Conservation (phyloP, 1,140 invertebrate species). For the Drosophila tristis region DNA sequence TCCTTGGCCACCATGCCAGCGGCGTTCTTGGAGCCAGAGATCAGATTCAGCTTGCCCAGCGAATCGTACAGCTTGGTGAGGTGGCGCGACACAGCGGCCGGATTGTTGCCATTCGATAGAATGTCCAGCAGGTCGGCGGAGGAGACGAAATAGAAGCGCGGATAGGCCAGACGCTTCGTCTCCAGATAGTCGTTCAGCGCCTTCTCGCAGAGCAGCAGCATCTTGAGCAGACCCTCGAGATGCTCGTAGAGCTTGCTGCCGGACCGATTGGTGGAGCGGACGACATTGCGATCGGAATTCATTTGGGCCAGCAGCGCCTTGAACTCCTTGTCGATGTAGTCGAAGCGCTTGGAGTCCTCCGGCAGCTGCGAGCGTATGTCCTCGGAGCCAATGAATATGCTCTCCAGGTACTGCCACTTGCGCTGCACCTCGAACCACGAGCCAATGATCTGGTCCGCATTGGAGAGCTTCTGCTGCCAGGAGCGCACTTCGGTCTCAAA, state of each 20-base stretch:
- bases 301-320: conserved; percentile 86
- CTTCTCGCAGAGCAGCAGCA: conserved; percentile 95
- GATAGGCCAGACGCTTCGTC: conserved; percentile 96
- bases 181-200: conserved; percentile 97
- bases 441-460: conserved; percentile 93
- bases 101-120: conserved; percentile 96
- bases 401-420: conserved; percentile 97
- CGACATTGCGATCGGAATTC: conserved; percentile 89
- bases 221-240: conserved; percentile 90
- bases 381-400: conserved; percentile 97
- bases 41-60: conserved; percentile 93
- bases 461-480: conserved; percentile 96
- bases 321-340: conserved; percentile 94
- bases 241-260: conserved; percentile 89
- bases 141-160: conserved; percentile 97
- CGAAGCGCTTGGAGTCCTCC: conserved; percentile 95
- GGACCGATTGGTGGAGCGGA: conserved; percentile 92
- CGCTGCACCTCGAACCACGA: conserved; percentile 97
- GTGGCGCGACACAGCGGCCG: conserved; percentile 92
- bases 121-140: conserved; percentile 97
- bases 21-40: conserved; percentile 84
- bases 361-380: conserved; percentile 96
- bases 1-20: conserved; percentile 95
- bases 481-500: conserved; percentile 93
- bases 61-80: conserved; percentile 97